Evolutionary conservation across 2,797 vertebrate species (phyloP).

Genomic region (Lophura swinhoii): DNA sequence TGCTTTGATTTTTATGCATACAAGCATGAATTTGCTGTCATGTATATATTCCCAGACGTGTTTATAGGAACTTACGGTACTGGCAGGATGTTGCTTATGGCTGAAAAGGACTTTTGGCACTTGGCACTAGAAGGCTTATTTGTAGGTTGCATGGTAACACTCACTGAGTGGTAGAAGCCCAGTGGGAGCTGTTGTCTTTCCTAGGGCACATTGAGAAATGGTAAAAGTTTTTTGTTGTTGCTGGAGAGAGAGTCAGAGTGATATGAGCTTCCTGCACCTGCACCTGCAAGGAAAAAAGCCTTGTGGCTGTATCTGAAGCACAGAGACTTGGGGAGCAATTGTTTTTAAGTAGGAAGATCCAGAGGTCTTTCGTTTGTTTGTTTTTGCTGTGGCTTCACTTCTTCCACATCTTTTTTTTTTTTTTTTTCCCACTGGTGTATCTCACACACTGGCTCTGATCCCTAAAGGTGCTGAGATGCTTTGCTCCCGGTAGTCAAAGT

Average conservation of each 20-base stretch:
- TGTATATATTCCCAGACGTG: neutral
- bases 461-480: neutral
- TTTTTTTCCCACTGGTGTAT: neutral
- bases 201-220: neutral
- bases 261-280: neutral
- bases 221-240: neutral
- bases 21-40: neutral
- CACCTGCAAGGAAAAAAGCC: neutral
- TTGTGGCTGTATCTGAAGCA: neutral
- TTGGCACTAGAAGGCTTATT: neutral
- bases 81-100: neutral
- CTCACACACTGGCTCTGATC: neutral
- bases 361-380: neutral
- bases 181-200: neutral
- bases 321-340: neutral
- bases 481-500: accelerated
- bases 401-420: neutral
- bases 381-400: neutral
- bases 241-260: neutral
- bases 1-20: slow-evolving; percentile 24
- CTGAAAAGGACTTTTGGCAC: neutral
- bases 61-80: neutral
- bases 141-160: neutral
- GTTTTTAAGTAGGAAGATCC: neutral
- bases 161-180: neutral